Base-by-base conservation (phyloP, 1,140 invertebrate genomes). In the Epicauta chinensis region DNA sequence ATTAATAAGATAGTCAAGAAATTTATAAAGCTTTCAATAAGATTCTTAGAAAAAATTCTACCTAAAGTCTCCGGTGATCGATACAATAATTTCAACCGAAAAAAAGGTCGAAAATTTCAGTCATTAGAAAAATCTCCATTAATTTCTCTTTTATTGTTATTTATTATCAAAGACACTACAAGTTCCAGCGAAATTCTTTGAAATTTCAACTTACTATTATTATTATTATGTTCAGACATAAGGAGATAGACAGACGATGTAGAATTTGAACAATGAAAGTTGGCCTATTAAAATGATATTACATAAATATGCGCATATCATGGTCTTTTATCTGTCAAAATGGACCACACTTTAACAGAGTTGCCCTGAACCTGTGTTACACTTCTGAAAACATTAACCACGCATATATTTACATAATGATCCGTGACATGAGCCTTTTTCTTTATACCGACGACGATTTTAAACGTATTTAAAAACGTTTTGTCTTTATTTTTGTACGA, bases 321-420 rank as follows among this genome's bases (percentile, higher is more conserved):
- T 32, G n/a, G 13, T 44, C 42, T 44, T 44, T 44, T 44, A 44
- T 44, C 42, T 23, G n/a, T 44, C 29, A 44, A 44, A 44, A 44
- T 32, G 29, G 42, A 14, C 42, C 29, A 34, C 16, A 44, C 30
- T 44, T 44, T 32, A 32, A 32, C 17, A 29, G 30, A 32, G 17
- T 44, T 44, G 29, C 29, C 42, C 42, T 44, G 42, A 44, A 44
- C 42, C 23, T 23, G 23, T 44, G 42, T 44, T 44, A 44, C 29
- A 44, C 42, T 44, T 44, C 23, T 44, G 23, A 23, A 32, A 31
- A 29, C 42, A 32, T 44, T 44, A 44, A 31, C 42, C 42, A 44
- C 42, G 42, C 42, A 44, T 44, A 32, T 31, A 44, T 44, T 44
- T 44, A 44, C 42, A 44, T 44, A 44, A 44, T 44, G 42, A 44